Evolutionary conservation across 1,140 invertebrate genomes (phyloP).

Genomic region (Rhyzopertha dominica): DNA sequence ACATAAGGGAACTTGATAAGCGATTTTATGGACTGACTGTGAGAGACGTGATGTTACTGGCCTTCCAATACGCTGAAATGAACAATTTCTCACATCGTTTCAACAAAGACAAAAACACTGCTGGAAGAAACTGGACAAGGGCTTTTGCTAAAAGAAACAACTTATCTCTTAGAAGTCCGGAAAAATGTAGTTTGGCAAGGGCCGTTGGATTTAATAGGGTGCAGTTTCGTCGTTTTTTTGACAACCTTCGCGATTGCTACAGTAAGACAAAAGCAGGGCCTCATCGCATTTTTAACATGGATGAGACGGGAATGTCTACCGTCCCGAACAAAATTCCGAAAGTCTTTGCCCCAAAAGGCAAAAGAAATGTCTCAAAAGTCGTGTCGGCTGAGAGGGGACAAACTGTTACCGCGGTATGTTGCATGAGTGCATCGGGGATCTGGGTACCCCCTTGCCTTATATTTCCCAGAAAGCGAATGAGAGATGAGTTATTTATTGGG

Average conservation of each 20-base stretch:
- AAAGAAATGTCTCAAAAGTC: slow-evolving; percentile 27
- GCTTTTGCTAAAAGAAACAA: too few species aligned
- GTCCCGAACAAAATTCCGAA: slow-evolving; percentile 43
- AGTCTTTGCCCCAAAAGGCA: slow-evolving; percentile 41
- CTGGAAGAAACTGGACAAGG: too few species aligned
- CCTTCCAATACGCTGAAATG: too few species aligned
- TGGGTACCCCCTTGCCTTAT: slow-evolving; percentile 22
- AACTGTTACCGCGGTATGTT: slow-evolving; percentile 27
- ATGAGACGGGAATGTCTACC: slow-evolving; percentile 46
- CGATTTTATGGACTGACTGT: too few species aligned
- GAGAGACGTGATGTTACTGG: too few species aligned
- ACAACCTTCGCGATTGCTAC: slow-evolving; percentile 20
- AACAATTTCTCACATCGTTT: too few species aligned
- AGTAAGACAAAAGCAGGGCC: too few species aligned
- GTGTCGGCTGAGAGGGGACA: slow-evolving; percentile 17
- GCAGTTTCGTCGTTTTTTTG: slow-evolving; percentile 20
- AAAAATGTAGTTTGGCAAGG: slow-evolving; percentile 18
- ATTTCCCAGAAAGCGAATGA: slow-evolving; percentile 20
- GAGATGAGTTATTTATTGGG: slow-evolving; percentile 14
- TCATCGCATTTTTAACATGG: slow-evolving; percentile 44
- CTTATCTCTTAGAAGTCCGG: too few species aligned
- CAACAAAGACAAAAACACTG: too few species aligned
- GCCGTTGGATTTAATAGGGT: slow-evolving; percentile 21
- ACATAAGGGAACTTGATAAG: too few species aligned
- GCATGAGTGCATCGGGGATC: slow-evolving; percentile 35